Base-by-base conservation (phyloP, 2,113 vertebrate species). In the Hippopotamus amphibius region DNA sequence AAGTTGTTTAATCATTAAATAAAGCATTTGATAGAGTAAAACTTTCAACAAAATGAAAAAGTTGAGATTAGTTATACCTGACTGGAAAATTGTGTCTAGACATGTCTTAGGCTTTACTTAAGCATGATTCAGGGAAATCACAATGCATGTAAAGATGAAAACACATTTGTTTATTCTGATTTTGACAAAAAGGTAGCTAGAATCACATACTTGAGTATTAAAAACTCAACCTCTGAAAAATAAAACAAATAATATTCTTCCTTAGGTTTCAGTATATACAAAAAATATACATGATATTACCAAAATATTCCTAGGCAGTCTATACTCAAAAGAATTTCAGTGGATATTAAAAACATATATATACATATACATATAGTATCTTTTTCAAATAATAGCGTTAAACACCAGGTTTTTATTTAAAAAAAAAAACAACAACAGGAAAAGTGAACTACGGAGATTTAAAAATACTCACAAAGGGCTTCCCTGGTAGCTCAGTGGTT, bases 81-180 rank as follows among this genome's bases (percentile, higher is more conserved):
- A 98, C 83, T 88, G 95, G 88, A 98, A 98, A 98, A 98, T 46
- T 97, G 81, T 63, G 81, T 96, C 96, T 97, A 97, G 96, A 84
- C 98, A 98, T 82, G 95, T 93, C 92, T 95, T 37, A 85, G 91
- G 96, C 90, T 97, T 96, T 95, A 96, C 93, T 98, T 97, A 98
- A 98, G 88, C 43, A 93, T 57, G 19, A 94, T 97, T 98, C 97
- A 98, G 94, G 96, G 41, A 95, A 96, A 97, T 97, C 93, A 95
- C 95, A 97, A 98, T 97, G 91, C 96, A 98, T 77, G 86, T 95
- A 98, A 97, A 96, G 86, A 97, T 87, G 97, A 95, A 97, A 98
- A 97, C 41, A 79, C 84, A 96, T 97, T 98, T 97, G 66, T 97
- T 98, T 98, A 97, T 77, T 97, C 68, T 92, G 81, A 97, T 97